Conservation (phyloP, 2,888 invertebrate species). For the Gibbula magus region DNA sequence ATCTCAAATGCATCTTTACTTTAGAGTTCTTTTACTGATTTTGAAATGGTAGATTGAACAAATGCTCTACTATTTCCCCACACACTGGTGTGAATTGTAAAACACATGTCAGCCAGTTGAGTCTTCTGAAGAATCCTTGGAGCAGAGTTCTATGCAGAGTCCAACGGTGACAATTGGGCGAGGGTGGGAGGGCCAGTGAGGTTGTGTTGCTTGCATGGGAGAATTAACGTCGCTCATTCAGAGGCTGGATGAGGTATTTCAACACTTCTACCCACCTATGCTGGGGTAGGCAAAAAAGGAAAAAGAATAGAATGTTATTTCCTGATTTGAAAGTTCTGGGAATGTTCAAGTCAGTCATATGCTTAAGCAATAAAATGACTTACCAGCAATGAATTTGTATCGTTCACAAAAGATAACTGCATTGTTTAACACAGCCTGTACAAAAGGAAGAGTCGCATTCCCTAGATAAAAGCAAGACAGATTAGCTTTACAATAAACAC, state of each 20-base stretch:
- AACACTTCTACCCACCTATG: constrained; percentile 71
- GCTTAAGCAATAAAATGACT: background rate
- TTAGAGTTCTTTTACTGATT: background rate
- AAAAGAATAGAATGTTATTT: constrained; percentile 46
- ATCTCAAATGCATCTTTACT: background rate
- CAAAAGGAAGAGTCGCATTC: background rate
- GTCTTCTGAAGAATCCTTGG: too few species aligned
- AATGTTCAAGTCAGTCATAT: background rate
- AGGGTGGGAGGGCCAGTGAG: background rate
- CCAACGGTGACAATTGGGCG: background rate
- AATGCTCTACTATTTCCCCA: background rate
- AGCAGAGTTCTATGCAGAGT: background rate
- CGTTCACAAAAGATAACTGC: background rate
- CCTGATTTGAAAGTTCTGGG: background rate
- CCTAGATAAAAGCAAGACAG: background rate
- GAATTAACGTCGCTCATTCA: constrained; percentile 3
- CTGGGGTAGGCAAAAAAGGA: constrained; percentile 72
- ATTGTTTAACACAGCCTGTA: background rate
- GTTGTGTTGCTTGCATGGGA: constrained; percentile 20
- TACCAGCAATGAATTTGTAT: constrained; percentile 21
- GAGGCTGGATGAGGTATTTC: constrained; percentile 36
- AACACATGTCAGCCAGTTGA: background rate
- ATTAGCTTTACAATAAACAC: background rate
- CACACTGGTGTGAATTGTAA: constrained; percentile 14
- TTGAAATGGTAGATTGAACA: background rate